Evolutionary conservation across 2,888 invertebrate species (phyloP).

Genomic region (Oxycera nigricornis): DNA sequence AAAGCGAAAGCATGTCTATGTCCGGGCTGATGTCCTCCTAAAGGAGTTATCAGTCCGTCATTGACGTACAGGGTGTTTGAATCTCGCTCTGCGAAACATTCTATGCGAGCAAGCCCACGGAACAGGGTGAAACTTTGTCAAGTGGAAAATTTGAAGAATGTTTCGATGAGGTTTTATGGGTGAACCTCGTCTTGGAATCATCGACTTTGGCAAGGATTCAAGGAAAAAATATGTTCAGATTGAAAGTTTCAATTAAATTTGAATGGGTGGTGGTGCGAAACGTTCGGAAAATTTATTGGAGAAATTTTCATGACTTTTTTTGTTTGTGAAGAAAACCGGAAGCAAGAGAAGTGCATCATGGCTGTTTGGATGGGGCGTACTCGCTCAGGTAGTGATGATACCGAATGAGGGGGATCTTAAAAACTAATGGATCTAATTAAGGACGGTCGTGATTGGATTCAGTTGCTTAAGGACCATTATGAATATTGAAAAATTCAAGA

Average conservation of each 20-base stretch:
- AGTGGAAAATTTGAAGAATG: conserved; percentile 40
- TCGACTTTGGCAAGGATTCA: neutral
- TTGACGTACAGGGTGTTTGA: conserved; percentile 9
- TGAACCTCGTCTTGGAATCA: conserved; percentile 24
- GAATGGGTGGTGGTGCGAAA: neutral
- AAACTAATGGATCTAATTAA: conserved; percentile 38
- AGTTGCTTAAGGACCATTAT: conserved; percentile 25
- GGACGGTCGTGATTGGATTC: conserved; percentile 33
- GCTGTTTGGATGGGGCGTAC: neutral
- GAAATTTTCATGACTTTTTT: neutral
- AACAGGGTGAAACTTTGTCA: conserved; percentile 27
- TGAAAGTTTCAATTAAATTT: conserved; percentile 32
- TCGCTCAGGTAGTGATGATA: neutral
- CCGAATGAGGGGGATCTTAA: neutral
- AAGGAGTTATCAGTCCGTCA: conserved; percentile 21
- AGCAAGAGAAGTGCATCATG: conserved; percentile 11
- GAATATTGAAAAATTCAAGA: conserved; percentile 35
- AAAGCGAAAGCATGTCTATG: conserved; percentile 20
- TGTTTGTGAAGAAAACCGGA: conserved; percentile 29
- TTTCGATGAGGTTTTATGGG: conserved; percentile 35
- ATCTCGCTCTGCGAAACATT: neutral
- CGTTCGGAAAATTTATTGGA: neutral
- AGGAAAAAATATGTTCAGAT: conserved; percentile 22
- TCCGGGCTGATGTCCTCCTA: neutral
- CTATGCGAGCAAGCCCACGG: neutral